Base-by-base conservation (phyloP, 2,888 invertebrate genomes). In the Eulithis testata region DNA sequence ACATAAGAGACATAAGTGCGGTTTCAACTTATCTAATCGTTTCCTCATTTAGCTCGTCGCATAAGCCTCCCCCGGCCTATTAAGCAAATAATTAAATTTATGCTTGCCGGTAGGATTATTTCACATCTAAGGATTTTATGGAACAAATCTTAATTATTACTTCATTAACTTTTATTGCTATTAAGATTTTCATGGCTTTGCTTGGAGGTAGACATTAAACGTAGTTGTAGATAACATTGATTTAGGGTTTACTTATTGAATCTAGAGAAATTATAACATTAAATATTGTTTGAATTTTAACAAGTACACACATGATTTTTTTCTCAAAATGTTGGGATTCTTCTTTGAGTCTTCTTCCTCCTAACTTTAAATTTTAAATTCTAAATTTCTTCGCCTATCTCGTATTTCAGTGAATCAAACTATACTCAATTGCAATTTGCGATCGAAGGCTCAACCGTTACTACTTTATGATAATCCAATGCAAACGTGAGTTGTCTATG, bases 81-180 rank as follows among this genome's bases (percentile, higher is more conserved):
- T 77, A 78, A 70, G 69, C 63, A 65, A 78, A 80, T 84, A 86
- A 87, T 87, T 85, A 78, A 82, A 87, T 84, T 75, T 73, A 77
- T 76, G 77, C 75, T 76, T 75, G 71, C 61, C 65, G 65, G 73
- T 69, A 65, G 50, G 64, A 74, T 76, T 74, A 74, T 75, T 72
- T 68, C 67, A 63, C 68, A 63, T 71, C 66, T 59, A 64, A 70
- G 62, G 72, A 61, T 69, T 73, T 63, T 51, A 62, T 21, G 36
- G 61, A 71, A 73, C 72, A 71, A 73, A 73, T 75, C 66, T 73
- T 63, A 69, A 72, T 76, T 73, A 69, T 62, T 68, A 65, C 60
- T 65, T 66, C 63, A 67, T 72, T 68, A 66, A 63, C 57, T 72
- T 65, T 66, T 45, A 52, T 59, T 56, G 66, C 65, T 60, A 69